Evolutionary conservation across 2,888 invertebrate genomes (phyloP), one percentile per base, ranked within the genome.

Genomic region (Dryocosmus kuriphilus): DNA sequence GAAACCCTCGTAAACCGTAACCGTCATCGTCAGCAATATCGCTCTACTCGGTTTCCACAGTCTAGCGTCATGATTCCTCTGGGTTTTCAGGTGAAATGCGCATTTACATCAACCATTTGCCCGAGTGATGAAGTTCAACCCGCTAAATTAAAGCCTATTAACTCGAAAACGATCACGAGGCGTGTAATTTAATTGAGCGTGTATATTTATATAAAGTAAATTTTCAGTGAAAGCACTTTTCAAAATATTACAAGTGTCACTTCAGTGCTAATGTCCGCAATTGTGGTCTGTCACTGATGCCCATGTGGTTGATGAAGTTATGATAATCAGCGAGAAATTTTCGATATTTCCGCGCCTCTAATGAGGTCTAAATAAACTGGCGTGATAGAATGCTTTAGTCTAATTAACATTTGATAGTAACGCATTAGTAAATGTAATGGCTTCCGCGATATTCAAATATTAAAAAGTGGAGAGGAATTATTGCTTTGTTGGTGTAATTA

Each of bases 1-100:
- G 41, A 73, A 77, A 60, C 38, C 76, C 74, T 73, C 79, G 79
- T 82, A 79, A 79, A 74, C 65, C 77, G 77, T 79, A 81, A 82
- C 79, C 77, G 80, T 46, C 62, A n/a, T 8, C 62, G 62, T 63
- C 62, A 63, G 62, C 62, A 63, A 35, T 63, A 63, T 35, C 35
- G 32, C 32, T 63, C 62, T 63, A 7, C 65, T 41, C 38, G 16
- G 38, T 41, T 65, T 38, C 24, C 65, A 16, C 22, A 65, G 32
- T 27, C 62, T 65, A 41, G 65, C 24, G 65, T 65, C 65, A 71
- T 51, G 46, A 71, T 51, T 71, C 46, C 27, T 30, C 30, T 19
- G n/a, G 19, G 46, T 51, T 51, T 51, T 51, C 51, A 71, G 24
- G 27, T 41, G 67, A 67, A 51, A 27, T 46, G 27, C 22, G 24